Conservation (phyloP, 2,113 vertebrate genomes). For the Galbula dea region DNA sequence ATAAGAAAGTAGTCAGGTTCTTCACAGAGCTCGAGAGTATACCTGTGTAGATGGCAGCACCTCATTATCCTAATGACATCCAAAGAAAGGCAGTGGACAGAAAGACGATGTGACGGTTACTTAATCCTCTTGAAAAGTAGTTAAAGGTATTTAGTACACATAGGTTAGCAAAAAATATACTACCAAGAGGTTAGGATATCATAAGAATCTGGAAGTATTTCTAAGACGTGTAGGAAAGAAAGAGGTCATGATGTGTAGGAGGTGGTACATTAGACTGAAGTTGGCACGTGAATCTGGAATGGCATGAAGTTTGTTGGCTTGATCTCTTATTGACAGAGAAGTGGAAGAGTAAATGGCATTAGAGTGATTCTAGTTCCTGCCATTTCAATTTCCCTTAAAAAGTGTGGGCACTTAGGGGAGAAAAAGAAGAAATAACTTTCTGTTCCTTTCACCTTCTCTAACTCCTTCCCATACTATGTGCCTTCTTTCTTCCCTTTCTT, state of each 20-base stretch:
- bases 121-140: neutral
- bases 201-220: neutral
- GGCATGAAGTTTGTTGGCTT: neutral
- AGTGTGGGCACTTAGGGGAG: neutral
- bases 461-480: neutral
- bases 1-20: neutral
- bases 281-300: neutral
- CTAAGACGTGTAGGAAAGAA: neutral
- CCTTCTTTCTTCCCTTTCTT: neutral
- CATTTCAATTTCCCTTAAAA: neutral
- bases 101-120: neutral
- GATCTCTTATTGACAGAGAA: neutral
- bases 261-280: neutral
- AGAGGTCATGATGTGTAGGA: neutral
- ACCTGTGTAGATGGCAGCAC: neutral
- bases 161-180: neutral
- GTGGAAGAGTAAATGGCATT: neutral
- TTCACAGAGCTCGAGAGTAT: neutral
- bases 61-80: neutral
- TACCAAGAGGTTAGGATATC: neutral
- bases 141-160: neutral
- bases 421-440: neutral
- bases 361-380: neutral
- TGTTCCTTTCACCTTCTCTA: too few species aligned
- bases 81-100: neutral